Base-by-base conservation (phyloP, 1,140 invertebrate species). In the Araneus ventricosus region DNA sequence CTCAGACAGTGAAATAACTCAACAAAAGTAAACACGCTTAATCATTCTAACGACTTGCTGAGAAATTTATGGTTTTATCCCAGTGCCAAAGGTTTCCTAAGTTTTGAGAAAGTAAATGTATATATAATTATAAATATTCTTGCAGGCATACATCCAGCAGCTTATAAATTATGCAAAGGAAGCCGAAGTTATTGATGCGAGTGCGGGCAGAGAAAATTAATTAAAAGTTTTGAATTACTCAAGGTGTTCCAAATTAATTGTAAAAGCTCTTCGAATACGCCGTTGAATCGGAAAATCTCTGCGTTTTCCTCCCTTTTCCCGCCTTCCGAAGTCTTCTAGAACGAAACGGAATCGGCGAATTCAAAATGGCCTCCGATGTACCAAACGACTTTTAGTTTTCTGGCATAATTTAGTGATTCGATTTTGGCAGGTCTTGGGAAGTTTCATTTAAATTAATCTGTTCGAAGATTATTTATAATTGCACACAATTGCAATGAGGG, bases 201-300 rank as follows among this genome's bases (percentile, higher is more conserved):
- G 86, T 27, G 34, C 61, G 10, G 10, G 22, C n/a, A 39, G 37
- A 24, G 59, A 88, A 88, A 88, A 88, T 88, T 88, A 88, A 88
- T 88, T 88, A 88, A 88, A 88, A 88, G 86, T 88, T 88, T 88
- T 67, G 61, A 70, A 88, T 88, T 70, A 88, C 61, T 88, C 59
- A 22, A 37, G 59, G 8, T 67, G 37, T 70, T 70, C 37, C 61
- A 88, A 86, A 86, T 86, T 86, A 86, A 86, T 86, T 86, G 84
- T 34, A 30, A 34, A 34, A 59, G 52, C 30, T 37, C 37, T 70
- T 41, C 86, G 27, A 41, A n/a, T 88, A 8, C 39, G 24, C 24
- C 17, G 30, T 4, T 7, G 59, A 67, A 88, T 88, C 61, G 59
- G 37, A 70, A 88, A 59, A 88, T 39, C 86, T 88, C 37, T 4